Percentiles rank a stretch among this genome's conserved stretches.
phyloP scores from a whole-genome alignment of 2,888 invertebrate genomes.

The Podabrus alpinus region DNA sequence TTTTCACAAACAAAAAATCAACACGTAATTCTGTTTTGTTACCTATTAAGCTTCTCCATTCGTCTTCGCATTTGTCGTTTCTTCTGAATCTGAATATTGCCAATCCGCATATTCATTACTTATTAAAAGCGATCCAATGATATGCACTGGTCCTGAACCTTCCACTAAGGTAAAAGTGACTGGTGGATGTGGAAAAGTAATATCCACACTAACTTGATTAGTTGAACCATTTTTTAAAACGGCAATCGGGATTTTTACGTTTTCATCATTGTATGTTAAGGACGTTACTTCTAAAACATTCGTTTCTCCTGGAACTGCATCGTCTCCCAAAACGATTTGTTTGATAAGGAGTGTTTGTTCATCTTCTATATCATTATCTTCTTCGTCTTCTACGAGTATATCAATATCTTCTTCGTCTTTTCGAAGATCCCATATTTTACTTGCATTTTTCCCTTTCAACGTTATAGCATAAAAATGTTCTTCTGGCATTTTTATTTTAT shows the following conservation, averaged over 20 bases:
- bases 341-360: conserved; percentile 81
- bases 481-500: conserved; percentile 73
- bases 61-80: no score
- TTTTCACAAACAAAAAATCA: no score
- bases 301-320: conserved; percentile 77
- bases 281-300: conserved; percentile 82
- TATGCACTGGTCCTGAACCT: conserved; percentile 80
- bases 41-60: no score
- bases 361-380: conserved; percentile 69
- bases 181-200: conserved; percentile 85
- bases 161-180: conserved; percentile 76
- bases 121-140: conserved; percentile 81
- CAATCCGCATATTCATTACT: conserved; percentile 59
- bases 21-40: no score
- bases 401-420: conserved; percentile 71
- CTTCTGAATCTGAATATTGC: background rate
- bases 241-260: conserved; percentile 84
- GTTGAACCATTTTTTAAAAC: conserved; percentile 79
- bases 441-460: conserved; percentile 72
- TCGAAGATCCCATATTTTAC: conserved; percentile 82
- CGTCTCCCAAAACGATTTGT: conserved; percentile 79
- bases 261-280: conserved; percentile 75
- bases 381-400: conserved; percentile 70
- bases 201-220: conserved; percentile 71
- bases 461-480: conserved; percentile 89